These are phyloP conservation scores for Plecotus auritus DNA, from an alignment of 2,113 vertebrate genomes.

Conservation along the genomic window DNA sequence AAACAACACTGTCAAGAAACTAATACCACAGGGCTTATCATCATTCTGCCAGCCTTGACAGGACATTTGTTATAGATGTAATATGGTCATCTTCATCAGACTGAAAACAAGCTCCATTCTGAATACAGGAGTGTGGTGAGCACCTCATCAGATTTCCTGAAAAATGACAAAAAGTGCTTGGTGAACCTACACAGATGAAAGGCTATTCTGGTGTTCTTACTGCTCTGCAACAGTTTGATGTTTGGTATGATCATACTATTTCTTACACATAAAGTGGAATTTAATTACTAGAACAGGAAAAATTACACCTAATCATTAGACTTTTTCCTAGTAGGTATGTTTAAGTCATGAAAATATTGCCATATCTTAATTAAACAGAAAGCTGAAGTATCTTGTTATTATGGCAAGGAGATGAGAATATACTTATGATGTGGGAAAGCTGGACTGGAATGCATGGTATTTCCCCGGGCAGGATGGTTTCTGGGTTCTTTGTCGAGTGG, in stretches of 20 bases:
- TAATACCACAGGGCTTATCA: not conserved
- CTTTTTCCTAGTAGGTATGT: not conserved
- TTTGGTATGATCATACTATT: not conserved
- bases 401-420: not conserved
- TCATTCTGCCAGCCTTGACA: not conserved
- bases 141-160: not conserved
- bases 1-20: not conserved
- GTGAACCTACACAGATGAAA: not conserved
- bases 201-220: not conserved
- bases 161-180: not conserved
- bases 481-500: too few species aligned
- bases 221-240: not conserved
- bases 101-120: not conserved
- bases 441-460: too few species aligned
- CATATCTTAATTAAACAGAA: not conserved
- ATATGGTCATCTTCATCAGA: not conserved
- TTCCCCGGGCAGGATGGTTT: too few species aligned
- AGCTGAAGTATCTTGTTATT: not conserved
- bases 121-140: not conserved
- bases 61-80: not conserved
- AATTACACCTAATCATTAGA: not conserved
- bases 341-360: not conserved
- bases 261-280: not conserved
- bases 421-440: too few species aligned
- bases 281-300: not conserved